Evolutionary conservation across 2,888 invertebrate species (phyloP).

Genomic region (Epirrita christyi): DNA sequence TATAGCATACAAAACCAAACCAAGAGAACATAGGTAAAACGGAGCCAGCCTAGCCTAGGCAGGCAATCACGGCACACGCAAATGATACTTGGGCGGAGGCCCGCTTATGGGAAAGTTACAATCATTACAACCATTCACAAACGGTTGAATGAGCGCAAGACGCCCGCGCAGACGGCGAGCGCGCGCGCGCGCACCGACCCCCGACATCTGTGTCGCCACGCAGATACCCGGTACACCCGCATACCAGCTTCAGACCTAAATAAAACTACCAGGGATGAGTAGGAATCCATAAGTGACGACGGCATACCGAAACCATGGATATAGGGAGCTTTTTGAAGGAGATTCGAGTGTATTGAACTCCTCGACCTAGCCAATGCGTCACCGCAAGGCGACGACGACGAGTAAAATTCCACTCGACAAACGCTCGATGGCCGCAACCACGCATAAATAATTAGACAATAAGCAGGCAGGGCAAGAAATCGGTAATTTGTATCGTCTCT

Average conservation of each 20-base stretch:
- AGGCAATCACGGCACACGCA: conserved; percentile 53
- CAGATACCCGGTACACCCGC: conserved; percentile 43
- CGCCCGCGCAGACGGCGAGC: conserved; percentile 57
- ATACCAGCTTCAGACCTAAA: conserved; percentile 32
- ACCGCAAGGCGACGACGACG: conserved; percentile 59
- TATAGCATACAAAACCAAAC: conserved; percentile 34
- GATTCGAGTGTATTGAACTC: conserved; percentile 75
- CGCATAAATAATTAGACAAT: conserved; percentile 82
- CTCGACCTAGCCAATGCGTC: conserved; percentile 74
- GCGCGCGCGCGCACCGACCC: conserved; percentile 62
- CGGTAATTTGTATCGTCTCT: conserved; percentile 80
- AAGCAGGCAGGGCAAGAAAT: conserved; percentile 82
- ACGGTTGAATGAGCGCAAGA: conserved; percentile 79
- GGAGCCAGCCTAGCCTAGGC: conserved; percentile 31
- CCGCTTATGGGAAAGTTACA: conserved; percentile 78
- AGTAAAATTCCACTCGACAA: conserved; percentile 75
- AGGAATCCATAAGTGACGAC: conserved; percentile 29
- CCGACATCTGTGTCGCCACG: conserved; percentile 62
- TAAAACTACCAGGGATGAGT: conserved; percentile 30
- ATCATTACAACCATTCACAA: conserved; percentile 79
- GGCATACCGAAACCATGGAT: conserved; percentile 19
- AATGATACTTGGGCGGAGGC: conserved; percentile 65
- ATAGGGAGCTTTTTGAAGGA: conserved; percentile 28
- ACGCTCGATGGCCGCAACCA: conserved; percentile 70
- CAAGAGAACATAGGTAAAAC: conserved; percentile 47